These are phyloP conservation scores for rat (Rattus norvegicus) DNA, from an alignment of 2,113 vertebrate genomes.

Conservation along the genomic window DNA sequence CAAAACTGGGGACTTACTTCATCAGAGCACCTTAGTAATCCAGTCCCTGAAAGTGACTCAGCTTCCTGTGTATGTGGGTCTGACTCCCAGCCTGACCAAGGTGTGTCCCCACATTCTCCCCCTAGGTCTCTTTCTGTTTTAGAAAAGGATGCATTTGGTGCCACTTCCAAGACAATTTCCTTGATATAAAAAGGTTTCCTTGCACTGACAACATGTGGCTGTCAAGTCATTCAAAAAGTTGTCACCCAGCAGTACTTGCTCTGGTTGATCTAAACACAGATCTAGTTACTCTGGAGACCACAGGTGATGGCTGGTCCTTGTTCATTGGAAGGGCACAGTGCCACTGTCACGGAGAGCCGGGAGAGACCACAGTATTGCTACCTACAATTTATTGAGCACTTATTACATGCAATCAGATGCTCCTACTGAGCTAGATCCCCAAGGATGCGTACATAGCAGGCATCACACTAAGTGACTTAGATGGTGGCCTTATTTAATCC, in stretches of 20 bases:
- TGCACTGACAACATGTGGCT: neutral
- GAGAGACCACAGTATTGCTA: neutral
- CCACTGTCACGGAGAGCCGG: neutral
- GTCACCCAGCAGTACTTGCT: neutral
- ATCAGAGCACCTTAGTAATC: conserved; percentile 32
- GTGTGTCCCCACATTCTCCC: neutral
- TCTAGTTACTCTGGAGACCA: neutral
- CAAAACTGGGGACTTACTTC: conserved; percentile 46
- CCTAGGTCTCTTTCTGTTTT: neutral
- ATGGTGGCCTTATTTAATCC: neutral
- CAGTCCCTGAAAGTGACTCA: neutral
- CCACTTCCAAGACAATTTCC: neutral
- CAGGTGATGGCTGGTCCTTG: neutral
- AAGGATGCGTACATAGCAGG: neutral
- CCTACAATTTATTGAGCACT: neutral
- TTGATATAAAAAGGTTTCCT: neutral
- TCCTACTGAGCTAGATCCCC: neutral
- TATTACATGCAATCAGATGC: neutral
- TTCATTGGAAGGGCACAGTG: neutral
- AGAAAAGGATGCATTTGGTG: neutral
- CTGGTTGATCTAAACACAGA: neutral
- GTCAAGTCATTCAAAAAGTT: neutral
- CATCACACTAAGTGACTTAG: neutral
- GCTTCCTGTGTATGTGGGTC: neutral
- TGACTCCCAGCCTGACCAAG: conserved; percentile 9